phyloP scores from a whole-genome alignment of 2,888 invertebrate genomes.

The Sphaerophoria taeniata region DNA sequence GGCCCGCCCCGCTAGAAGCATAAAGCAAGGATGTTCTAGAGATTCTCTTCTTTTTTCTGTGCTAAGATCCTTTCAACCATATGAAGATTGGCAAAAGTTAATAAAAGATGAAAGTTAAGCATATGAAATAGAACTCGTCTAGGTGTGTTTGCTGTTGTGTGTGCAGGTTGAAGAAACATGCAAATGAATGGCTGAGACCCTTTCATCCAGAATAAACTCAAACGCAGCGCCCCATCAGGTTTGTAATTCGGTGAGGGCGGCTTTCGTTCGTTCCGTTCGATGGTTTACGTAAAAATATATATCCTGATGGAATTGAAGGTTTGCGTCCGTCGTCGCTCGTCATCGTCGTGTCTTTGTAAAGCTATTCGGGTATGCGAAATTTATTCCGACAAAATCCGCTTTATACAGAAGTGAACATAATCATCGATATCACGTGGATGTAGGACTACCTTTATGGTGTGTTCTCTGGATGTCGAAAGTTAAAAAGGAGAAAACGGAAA shows the following conservation, averaged over 20 bases:
- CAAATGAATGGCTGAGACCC: slow-evolving; percentile 61
- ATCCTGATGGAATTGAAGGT: slow-evolving; percentile 26
- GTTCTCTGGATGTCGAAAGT: neutral
- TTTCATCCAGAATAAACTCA: slow-evolving; percentile 69
- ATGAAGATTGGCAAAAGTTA: slow-evolving; percentile 73
- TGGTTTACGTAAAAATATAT: neutral
- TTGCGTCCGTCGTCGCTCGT: neutral
- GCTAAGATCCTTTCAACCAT: slow-evolving; percentile 65
- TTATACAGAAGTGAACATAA: slow-evolving; percentile 70
- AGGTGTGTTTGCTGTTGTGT: neutral
- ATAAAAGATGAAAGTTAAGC: slow-evolving; percentile 74
- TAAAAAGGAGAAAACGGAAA: slow-evolving; percentile 14
- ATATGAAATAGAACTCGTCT: slow-evolving; percentile 51
- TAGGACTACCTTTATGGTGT: slow-evolving; percentile 35
- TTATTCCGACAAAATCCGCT: slow-evolving; percentile 61
- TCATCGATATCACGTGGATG: slow-evolving; percentile 61
- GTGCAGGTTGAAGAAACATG: slow-evolving; percentile 35
- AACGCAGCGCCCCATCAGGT: too few relatives aligned
- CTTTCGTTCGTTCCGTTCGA: neutral
- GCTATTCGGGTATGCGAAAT: slow-evolving; percentile 20
- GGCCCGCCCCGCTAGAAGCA: too few relatives aligned
- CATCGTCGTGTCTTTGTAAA: neutral
- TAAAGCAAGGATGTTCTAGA: slow-evolving; percentile 5
- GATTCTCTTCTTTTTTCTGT: slow-evolving; percentile 47
- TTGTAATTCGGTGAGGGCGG: neutral